Evolutionary conservation across 2,113 vertebrate species (phyloP), one percentile per base, ranked within the genome.

Genomic region (Ochotona princeps): DNA sequence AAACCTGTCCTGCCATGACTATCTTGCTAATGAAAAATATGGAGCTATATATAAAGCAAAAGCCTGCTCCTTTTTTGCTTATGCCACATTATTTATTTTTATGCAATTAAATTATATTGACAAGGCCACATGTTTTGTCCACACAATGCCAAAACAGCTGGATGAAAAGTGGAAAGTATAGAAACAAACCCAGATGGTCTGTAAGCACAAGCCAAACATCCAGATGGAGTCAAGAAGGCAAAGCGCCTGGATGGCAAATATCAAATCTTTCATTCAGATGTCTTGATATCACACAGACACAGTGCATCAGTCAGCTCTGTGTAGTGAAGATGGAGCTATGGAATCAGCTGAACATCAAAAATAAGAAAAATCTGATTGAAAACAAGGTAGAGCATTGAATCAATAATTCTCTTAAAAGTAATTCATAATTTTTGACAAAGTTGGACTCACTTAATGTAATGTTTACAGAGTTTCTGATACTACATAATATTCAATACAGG

Each of bases 141-240:
- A 94, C 32, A 91, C 51, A 94, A 79, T 89, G 81, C n/a, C 70
- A 87, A 85, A 96, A 94, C 95, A 97, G 97, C 95, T 97, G 96
- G 96, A 94, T 80, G 81, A 83, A 89, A 92, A 95, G 75, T 66
- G 51, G n/a, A 75, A 89, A 93, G 51, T 83, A 60, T 7, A 89
- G 83, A 83, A 93, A 94, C 73, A 89, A 85, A 83, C 47, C 89
- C 96, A 97, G 96, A 96, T 96, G 97, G 95, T 66, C 72, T 93
- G 25, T 90, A 95, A 94, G 82, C 72, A 49, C 32, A 79, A 86
- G 89, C 87, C 92, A 92, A 91, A 87, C 21, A 84, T 87, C 95
- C 96, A 96, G 96, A 94, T 94, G 95, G 95, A 57, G 35, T 89
- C 91, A 95, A 95, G 90, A 91, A 95, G 76, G 87, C 17, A 30